Conservation (phyloP, 2,113 vertebrate genomes). For the Pachycephala philippinensis region DNA sequence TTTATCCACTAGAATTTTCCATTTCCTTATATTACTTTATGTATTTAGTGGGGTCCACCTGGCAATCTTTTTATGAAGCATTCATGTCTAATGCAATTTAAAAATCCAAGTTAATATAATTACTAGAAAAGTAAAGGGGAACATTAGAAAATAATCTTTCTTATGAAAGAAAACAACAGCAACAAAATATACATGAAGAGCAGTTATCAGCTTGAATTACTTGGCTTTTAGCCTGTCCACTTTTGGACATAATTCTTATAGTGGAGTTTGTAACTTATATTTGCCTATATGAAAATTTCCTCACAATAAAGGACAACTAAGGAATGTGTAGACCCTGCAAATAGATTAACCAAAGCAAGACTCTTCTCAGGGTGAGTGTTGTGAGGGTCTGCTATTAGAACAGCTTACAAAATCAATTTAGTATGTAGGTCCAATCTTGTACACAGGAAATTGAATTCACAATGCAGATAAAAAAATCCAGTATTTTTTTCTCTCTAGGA, state of each 20-base stretch:
- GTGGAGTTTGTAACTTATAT: not conserved
- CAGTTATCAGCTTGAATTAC: not conserved
- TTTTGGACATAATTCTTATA: not conserved
- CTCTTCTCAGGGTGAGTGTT: not conserved
- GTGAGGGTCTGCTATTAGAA: not conserved
- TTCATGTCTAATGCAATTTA: not conserved
- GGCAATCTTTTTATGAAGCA: not conserved
- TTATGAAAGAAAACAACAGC: not conserved
- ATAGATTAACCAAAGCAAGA: not conserved
- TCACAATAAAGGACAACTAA: not conserved
- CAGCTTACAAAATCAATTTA: not conserved
- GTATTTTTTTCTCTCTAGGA: not conserved
- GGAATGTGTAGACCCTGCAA: not conserved
- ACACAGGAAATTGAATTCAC: not conserved
- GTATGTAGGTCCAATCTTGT: not conserved
- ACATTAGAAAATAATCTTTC: not conserved
- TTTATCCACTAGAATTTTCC: not conserved
- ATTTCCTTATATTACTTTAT: not conserved
- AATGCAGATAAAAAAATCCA: not conserved
- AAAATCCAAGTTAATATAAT: not conserved
- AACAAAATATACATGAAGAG: not conserved
- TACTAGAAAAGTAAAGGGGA: not conserved
- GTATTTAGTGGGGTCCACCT: not conserved
- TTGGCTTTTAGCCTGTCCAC: not conserved
- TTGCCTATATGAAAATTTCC: not conserved